These are phyloP conservation scores for Laspeyria flexula DNA, from an alignment of 2,888 invertebrate genomes.

Conservation along the genomic window DNA sequence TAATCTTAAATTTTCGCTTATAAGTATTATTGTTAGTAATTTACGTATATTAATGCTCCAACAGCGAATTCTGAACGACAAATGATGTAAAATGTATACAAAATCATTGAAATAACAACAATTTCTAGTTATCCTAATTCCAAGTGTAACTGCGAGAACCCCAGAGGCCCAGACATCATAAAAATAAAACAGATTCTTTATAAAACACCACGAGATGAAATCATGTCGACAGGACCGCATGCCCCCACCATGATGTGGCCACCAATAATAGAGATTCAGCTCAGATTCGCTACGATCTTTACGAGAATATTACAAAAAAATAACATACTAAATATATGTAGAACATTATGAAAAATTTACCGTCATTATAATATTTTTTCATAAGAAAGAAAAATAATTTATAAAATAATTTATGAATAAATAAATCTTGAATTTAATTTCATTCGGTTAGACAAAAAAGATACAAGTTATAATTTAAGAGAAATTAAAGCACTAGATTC, in stretches of 20 bases:
- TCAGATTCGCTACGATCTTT: neutral
- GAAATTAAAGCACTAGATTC: no score
- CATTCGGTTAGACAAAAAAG: no score
- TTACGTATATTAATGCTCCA: no score
- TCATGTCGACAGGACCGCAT: constrained; percentile 27
- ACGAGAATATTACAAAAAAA: neutral
- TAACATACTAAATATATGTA: neutral
- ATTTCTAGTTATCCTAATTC: neutral
- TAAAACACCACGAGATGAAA: constrained; percentile 21
- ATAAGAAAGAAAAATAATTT: no score
- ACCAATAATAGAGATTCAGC: constrained; percentile 31
- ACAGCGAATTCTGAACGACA: no score
- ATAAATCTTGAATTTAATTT: neutral
- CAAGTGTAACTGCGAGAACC: constrained; percentile 3
- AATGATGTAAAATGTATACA: no score
- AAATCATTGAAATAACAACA: neutral
- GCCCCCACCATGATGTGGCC: constrained; percentile 15
- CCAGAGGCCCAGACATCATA: constrained; percentile 25
- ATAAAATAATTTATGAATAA: neutral
- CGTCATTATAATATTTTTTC: neutral
- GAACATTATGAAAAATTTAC: neutral
- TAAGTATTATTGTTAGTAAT: no score
- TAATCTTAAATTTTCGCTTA: no score
- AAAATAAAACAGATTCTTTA: constrained; percentile 38
- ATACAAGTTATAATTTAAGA: no score